Conservation (phyloP, 1,140 invertebrate species). For the Hesperophylax magnus region DNA sequence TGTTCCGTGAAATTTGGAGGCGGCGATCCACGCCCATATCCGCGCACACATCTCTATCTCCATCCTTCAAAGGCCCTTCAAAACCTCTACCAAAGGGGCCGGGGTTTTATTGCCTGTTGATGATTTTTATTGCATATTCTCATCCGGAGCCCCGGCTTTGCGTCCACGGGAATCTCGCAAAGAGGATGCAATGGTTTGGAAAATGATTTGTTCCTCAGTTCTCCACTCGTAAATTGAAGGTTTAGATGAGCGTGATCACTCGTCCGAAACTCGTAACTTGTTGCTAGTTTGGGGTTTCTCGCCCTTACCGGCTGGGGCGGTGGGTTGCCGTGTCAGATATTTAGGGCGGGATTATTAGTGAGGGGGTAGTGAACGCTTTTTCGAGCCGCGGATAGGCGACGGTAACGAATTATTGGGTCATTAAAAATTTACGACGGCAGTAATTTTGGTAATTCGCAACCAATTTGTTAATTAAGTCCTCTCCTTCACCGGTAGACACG, state of each 20-base stretch:
- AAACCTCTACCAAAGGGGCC: neutral
- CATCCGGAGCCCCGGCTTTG: neutral
- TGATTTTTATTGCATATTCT: slow-evolving; percentile 44
- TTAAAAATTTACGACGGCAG: slow-evolving; percentile 11
- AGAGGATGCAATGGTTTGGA: slow-evolving; percentile 46
- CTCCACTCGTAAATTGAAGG: slow-evolving; percentile 32
- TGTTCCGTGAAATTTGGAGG: slow-evolving; percentile 24
- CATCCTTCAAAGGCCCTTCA: slow-evolving; percentile 39
- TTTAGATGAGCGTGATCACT: slow-evolving; percentile 12
- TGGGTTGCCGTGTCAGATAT: neutral
- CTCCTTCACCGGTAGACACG: neutral
- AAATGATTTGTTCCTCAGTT: slow-evolving; percentile 52
- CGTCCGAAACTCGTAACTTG: slow-evolving; percentile 31
- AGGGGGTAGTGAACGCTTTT: neutral
- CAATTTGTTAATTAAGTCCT: slow-evolving; percentile 9
- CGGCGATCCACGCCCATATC: slow-evolving; percentile 23
- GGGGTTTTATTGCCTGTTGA: slow-evolving; percentile 40
- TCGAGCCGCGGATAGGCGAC: slow-evolving; percentile 1
- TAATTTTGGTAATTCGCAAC: neutral
- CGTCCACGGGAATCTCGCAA: slow-evolving; percentile 10
- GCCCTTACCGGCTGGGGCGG: neutral
- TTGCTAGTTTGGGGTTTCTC: neutral
- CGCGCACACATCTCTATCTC: neutral
- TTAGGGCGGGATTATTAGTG: slow-evolving; percentile 6
- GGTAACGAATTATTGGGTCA: neutral